These are phyloP conservation scores for Pollimyrus isidori DNA, from an alignment of 2,113 vertebrate genomes.

Conservation along the genomic window DNA sequence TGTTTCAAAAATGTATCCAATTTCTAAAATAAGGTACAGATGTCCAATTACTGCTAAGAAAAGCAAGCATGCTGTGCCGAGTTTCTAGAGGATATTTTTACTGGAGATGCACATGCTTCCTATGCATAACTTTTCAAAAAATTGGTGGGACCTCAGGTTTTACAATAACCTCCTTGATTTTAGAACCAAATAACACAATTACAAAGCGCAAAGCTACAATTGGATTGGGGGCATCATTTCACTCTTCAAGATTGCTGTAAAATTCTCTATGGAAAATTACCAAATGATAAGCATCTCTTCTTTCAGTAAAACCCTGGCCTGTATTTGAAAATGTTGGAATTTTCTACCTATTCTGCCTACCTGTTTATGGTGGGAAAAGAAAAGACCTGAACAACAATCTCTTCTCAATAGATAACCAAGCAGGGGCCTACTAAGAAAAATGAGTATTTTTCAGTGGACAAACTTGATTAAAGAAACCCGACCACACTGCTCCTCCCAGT, in stretches of 20 bases:
- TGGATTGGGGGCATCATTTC: background rate
- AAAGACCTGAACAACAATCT: background rate
- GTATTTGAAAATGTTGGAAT: background rate
- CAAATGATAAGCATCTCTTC: background rate
- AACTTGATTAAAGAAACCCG: constrained; percentile 2
- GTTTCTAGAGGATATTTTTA: background rate
- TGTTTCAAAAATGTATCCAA: constrained; percentile 35
- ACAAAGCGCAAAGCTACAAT: background rate
- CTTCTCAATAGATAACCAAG: constrained; percentile 11
- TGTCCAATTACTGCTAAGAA: constrained; percentile 19
- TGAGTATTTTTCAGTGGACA: background rate
- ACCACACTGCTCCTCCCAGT: background rate
- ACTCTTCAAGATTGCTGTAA: background rate
- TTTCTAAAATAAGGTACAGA: constrained; percentile 56
- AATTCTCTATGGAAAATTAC: constrained; percentile 1
- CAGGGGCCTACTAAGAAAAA: constrained; percentile 33
- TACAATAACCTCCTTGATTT: background rate
- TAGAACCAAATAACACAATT: background rate
- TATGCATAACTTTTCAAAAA: background rate
- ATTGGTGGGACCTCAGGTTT: background rate
- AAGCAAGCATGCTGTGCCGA: background rate
- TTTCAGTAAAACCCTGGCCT: constrained; percentile 9
- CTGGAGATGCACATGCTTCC: background rate
- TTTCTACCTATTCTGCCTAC: background rate
- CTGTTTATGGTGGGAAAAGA: background rate